A percentile compares a stretch with the other conserved stretches of the same genome.
Evolutionary conservation across 1,140 invertebrate genomes (phyloP).

Genomic region (Drosophila mauritiana): DNA sequence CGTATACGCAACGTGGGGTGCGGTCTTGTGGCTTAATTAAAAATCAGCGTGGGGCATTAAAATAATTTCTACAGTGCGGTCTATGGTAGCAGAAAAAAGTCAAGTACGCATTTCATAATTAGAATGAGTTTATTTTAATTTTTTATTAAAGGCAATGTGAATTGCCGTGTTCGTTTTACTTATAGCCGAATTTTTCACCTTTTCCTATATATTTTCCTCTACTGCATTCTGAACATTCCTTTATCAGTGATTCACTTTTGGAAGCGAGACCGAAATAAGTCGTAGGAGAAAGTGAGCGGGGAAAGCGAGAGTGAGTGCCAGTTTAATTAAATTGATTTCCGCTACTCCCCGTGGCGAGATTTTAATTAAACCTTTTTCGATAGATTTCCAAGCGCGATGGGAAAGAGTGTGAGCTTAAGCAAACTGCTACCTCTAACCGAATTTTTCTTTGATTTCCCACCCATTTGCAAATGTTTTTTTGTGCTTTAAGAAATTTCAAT

Average conservation of each 20-base stretch:
- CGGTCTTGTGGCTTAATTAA: slow-evolving; percentile 71
- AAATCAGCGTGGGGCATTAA: slow-evolving; percentile 47
- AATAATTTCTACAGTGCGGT: slow-evolving; percentile 24
- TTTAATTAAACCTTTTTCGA: slow-evolving; percentile 40
- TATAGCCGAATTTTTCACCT: slow-evolving; percentile 15
- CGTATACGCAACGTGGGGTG: slow-evolving; percentile 53
- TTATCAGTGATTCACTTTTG: slow-evolving; percentile 33
- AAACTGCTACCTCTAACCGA: slow-evolving; percentile 13
- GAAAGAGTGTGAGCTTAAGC: slow-evolving; percentile 7
- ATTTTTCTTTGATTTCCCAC: slow-evolving; percentile 12
- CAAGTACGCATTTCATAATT: not conserved
- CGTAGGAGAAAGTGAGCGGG: slow-evolving; percentile 25
- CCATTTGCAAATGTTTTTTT: not conserved
- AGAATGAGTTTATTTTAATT: slow-evolving; percentile 55
- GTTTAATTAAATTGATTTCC: slow-evolving; percentile 55
- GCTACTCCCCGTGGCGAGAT: slow-evolving; percentile 6
- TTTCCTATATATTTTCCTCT: slow-evolving; percentile 5
- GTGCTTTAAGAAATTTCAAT: slow-evolving; percentile 18
- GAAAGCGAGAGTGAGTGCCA: slow-evolving; percentile 34
- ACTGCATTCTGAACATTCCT: slow-evolving; percentile 25
- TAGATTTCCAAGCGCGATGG: slow-evolving; percentile 8
- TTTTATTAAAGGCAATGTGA: slow-evolving; percentile 64
- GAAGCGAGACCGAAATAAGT: slow-evolving; percentile 18
- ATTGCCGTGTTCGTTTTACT: slow-evolving; percentile 19
- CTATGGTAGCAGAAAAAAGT: not conserved